These are phyloP conservation scores for Chiroxiphia lanceolata DNA, from an alignment of 2,797 vertebrate genomes.

Conservation along the genomic window DNA sequence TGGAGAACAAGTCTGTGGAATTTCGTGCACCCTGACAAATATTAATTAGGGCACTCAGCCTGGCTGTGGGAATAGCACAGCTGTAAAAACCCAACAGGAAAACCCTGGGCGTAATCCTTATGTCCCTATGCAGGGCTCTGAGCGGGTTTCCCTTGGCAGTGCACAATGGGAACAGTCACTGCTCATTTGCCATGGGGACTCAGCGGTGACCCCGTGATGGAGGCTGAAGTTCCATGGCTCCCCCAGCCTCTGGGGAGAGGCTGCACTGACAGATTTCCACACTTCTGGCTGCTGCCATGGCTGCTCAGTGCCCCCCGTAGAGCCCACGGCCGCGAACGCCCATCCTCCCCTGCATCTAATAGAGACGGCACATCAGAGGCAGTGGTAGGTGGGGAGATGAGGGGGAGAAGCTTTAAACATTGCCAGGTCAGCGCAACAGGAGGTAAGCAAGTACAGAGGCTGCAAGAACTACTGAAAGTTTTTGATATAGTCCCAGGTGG, in stretches of 20 bases:
- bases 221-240: background rate
- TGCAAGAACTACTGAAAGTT: constrained; percentile 29
- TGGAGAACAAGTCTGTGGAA: background rate
- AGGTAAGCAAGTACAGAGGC: constrained; percentile 49
- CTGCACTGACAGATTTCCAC: background rate
- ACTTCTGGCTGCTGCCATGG: background rate
- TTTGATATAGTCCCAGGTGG: constrained; percentile 36
- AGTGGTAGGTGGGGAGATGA: background rate
- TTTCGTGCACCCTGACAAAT: background rate
- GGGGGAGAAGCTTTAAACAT: constrained; percentile 33
- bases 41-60: background rate
- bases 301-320: background rate
- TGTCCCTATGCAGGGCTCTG: accelerated
- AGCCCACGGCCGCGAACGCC: background rate
- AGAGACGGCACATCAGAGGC: constrained; percentile 40
- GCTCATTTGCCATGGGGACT: accelerated
- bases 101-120: background rate
- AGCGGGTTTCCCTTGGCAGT: accelerated
- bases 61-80: background rate
- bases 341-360: background rate
- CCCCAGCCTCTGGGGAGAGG: background rate
- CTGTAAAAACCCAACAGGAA: background rate
- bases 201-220: accelerated
- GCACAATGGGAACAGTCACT: background rate
- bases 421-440: constrained; percentile 27